Evolutionary conservation across 92 coral and sea anemone species (phyloP).

Genomic region (Anthopleura xanthogrammica): DNA sequence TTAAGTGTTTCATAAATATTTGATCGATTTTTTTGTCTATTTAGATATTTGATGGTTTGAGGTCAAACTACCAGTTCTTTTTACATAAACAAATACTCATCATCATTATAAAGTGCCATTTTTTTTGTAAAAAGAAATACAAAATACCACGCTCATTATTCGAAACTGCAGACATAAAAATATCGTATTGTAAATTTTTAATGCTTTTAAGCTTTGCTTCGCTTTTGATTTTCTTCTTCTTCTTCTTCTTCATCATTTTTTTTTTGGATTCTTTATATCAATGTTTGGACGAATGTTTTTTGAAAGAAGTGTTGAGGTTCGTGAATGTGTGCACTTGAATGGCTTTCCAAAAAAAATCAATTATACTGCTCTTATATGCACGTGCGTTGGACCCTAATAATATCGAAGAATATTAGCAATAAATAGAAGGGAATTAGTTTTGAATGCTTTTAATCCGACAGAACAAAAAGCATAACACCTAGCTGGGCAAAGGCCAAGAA

Average conservation of each 20-base stretch:
- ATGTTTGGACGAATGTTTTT: too few relatives aligned
- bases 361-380: neutral
- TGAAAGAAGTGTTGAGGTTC: too few relatives aligned
- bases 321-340: too few relatives aligned
- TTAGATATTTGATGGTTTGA: conserved; percentile 15
- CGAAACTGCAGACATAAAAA: neutral
- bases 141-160: neutral
- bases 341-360: neutral
- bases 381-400: neutral
- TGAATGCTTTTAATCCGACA: too few relatives aligned
- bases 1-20: neutral
- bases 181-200: neutral
- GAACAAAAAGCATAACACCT: neutral
- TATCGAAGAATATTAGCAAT: too few relatives aligned
- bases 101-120: neutral
- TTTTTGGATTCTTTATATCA: neutral
- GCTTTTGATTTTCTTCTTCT: neutral
- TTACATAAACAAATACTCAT: neutral
- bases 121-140: neutral
- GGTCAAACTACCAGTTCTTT: conserved; percentile 25
- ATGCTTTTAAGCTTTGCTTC: neutral
- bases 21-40: neutral
- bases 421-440: too few relatives aligned
- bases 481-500: neutral
- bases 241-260: too few relatives aligned